Conservation (phyloP, 2,113 vertebrate genomes). For the Charadrius vociferus region DNA sequence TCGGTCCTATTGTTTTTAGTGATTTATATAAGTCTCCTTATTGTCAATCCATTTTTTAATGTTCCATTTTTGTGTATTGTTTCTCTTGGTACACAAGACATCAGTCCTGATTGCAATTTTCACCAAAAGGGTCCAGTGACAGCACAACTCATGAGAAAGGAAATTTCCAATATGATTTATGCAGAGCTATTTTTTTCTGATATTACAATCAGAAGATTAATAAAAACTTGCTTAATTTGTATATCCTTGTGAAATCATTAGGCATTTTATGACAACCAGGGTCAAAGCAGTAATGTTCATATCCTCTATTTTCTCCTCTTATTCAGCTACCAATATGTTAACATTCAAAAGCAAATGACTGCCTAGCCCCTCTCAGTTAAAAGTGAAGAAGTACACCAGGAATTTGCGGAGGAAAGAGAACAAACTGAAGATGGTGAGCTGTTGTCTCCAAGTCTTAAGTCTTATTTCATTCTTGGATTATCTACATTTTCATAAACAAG, state of each 20-base stretch:
- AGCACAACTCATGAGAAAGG: neutral
- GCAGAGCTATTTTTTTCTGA: neutral
- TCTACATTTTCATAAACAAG: neutral
- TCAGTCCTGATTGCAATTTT: neutral
- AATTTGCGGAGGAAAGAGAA: neutral
- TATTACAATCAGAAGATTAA: neutral
- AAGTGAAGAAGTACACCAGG: neutral
- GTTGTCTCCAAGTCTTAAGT: neutral
- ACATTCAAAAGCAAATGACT: neutral
- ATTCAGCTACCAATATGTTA: neutral
- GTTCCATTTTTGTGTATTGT: neutral
- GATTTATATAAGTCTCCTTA: neutral
- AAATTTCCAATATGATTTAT: neutral
- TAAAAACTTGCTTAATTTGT: neutral
- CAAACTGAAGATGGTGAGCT: neutral
- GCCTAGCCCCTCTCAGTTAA: neutral
- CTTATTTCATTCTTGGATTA: neutral
- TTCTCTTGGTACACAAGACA: neutral
- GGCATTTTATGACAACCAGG: neutral
- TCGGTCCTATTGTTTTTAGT: neutral
- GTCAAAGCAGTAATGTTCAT: neutral
- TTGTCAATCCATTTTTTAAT: neutral
- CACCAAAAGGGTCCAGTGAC: neutral
- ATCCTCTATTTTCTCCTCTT: neutral
- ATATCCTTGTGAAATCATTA: neutral